Conservation (phyloP, 2,888 invertebrate genomes). For the Acronicta alni region DNA sequence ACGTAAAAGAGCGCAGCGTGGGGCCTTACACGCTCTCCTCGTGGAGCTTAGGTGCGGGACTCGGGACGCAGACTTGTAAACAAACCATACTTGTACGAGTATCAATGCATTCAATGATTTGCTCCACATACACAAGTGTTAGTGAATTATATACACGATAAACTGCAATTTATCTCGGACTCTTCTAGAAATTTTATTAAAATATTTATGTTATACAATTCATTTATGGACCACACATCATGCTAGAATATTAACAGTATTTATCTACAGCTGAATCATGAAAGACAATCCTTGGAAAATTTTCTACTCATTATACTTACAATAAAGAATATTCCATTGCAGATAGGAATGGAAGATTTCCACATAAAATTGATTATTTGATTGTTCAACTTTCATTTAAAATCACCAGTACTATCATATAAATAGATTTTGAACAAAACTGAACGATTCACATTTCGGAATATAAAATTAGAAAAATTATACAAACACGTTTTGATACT, state of each 20-base stretch:
- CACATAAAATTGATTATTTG: slow-evolving; percentile 26
- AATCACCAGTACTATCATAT: slow-evolving; percentile 12
- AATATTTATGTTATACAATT: slow-evolving; percentile 27
- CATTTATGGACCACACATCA: slow-evolving; percentile 20
- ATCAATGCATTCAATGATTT: slow-evolving; percentile 7
- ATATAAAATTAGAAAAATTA: slow-evolving; percentile 40
- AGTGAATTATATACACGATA: slow-evolving; percentile 15
- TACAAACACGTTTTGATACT: slow-evolving; percentile 46
- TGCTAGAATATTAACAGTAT: slow-evolving; percentile 7
- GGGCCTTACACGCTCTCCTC: slow-evolving; percentile 71
- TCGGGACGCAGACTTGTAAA: slow-evolving; percentile 17
- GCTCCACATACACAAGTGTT: not conserved
- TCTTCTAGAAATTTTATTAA: slow-evolving; percentile 27
- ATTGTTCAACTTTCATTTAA: slow-evolving; percentile 24
- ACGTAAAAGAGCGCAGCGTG: slow-evolving; percentile 88
- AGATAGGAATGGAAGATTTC: slow-evolving; percentile 34
- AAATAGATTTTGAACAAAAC: slow-evolving; percentile 14
- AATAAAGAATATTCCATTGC: slow-evolving; percentile 30
- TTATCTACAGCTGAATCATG: slow-evolving; percentile 9
- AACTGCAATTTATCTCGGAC: slow-evolving; percentile 8
- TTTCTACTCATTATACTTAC: slow-evolving; percentile 14
- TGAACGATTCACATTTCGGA: slow-evolving; percentile 16
- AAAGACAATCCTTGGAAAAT: slow-evolving; percentile 9
- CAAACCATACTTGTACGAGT: slow-evolving; percentile 9
- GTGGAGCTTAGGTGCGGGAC: slow-evolving; percentile 64